Percentiles rank a stretch among this genome's conserved stretches.
phyloP scores from a whole-genome alignment of 2,113 vertebrate genomes.

The Ptilorrhoa leucosticta region DNA sequence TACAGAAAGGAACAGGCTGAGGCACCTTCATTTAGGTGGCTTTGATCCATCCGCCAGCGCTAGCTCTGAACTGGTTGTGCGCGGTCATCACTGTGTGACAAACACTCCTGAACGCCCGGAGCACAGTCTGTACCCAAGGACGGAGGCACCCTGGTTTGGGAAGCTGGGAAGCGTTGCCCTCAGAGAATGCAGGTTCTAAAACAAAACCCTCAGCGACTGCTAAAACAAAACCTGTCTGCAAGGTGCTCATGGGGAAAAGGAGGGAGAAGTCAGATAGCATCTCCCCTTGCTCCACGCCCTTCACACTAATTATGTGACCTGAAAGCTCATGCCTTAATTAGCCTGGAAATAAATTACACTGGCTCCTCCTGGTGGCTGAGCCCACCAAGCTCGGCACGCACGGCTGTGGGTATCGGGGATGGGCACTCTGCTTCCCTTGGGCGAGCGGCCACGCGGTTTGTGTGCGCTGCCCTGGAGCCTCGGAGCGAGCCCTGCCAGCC shows the following conservation, averaged over 20 bases:
- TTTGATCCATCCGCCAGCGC: not conserved
- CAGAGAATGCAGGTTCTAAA: not conserved
- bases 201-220: not conserved
- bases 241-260: not conserved
- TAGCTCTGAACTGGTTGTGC: not conserved
- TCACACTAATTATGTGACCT: not conserved
- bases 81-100: accelerated
- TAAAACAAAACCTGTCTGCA: not conserved
- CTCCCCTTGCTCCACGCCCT: not conserved
- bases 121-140: not conserved
- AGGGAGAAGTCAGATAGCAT: not conserved
- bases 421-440: accelerated
- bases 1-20: not conserved
- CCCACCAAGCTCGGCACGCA: accelerated
- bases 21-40: not conserved
- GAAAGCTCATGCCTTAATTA: not conserved
- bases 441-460: accelerated
- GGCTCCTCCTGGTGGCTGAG: constrained; percentile 36
- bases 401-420: accelerated
- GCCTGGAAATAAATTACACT: not conserved
- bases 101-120: not conserved
- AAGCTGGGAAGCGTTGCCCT: not conserved
- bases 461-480: not conserved
- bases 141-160: accelerated
- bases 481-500: not conserved